Evolutionary conservation across 2,113 vertebrate genomes (phyloP).

Genomic region (Morphnarchus princeps): DNA sequence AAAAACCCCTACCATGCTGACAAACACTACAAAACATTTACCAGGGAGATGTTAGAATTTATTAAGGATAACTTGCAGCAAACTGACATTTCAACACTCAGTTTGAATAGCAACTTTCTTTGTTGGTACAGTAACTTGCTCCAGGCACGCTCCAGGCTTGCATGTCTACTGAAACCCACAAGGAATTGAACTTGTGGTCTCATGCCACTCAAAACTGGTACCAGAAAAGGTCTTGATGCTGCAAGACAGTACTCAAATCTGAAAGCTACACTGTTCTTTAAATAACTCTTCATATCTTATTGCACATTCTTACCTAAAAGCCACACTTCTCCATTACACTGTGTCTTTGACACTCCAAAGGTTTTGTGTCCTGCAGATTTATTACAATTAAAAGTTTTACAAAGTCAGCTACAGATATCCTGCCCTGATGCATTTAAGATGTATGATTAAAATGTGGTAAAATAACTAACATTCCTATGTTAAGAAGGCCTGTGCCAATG

Average conservation of each 20-base stretch:
- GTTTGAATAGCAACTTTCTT: slow-evolving; percentile 10
- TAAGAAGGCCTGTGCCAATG: not conserved
- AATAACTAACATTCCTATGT: not conserved
- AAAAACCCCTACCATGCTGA: not conserved
- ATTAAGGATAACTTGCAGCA: slow-evolving; percentile 18
- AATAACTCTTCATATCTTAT: not conserved
- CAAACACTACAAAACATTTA: not conserved
- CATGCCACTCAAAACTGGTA: not conserved
- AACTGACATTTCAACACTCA: slow-evolving; percentile 37
- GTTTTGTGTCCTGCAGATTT: not conserved
- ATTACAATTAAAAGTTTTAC: not conserved
- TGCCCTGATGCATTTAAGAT: not conserved
- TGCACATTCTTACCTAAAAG: not conserved
- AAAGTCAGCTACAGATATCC: not conserved
- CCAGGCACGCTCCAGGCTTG: slow-evolving; percentile 21
- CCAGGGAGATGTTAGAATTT: not conserved
- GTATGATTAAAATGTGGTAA: not conserved
- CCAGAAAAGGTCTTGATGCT: slow-evolving; percentile 14
- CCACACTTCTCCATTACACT: not conserved
- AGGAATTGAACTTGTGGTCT: slow-evolving; percentile 37
- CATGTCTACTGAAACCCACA: not conserved
- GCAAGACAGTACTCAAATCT: slow-evolving; percentile 7
- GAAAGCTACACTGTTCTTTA: not conserved
- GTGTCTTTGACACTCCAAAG: not conserved
- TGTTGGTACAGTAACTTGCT: slow-evolving; percentile 37